Evolutionary conservation across 2,888 invertebrate genomes (phyloP).

Genomic region (Apamea crenata): DNA sequence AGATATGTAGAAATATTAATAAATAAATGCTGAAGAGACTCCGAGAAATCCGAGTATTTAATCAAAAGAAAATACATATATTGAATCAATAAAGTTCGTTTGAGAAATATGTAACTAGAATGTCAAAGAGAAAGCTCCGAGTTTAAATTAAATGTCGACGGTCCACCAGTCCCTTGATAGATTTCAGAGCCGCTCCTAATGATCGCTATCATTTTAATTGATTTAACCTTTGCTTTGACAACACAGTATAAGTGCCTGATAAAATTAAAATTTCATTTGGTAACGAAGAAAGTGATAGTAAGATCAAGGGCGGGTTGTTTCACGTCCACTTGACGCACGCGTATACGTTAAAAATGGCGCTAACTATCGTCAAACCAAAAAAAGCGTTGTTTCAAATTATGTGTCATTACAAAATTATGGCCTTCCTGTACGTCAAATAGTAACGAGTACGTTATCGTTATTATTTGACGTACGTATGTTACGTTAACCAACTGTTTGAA

Average conservation of each 20-base stretch:
- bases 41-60: conserved; percentile 19
- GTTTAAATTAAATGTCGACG: conserved; percentile 57
- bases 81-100: conserved; percentile 47
- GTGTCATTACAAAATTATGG: too few species aligned
- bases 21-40: not conserved
- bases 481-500: too few species aligned
- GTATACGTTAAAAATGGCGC: too few species aligned
- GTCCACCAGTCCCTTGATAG: conserved; percentile 54
- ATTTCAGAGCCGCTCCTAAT: conserved; percentile 53
- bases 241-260: conserved; percentile 9
- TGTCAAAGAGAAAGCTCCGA: conserved; percentile 53
- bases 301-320: too few species aligned
- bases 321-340: too few species aligned
- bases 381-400: too few species aligned
- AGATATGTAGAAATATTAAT: conserved; percentile 2
- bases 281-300: not conserved
- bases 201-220: conserved; percentile 60
- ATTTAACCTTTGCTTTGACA: conserved; percentile 48
- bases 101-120: conserved; percentile 33
- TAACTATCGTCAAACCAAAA: too few species aligned
- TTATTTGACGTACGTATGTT: too few species aligned
- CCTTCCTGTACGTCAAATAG: too few species aligned
- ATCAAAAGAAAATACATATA: conserved; percentile 56
- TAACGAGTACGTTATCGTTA: too few species aligned
- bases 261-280: conserved; percentile 22